These are phyloP conservation scores for Sylvilagus floridanus DNA, from an alignment of 2,797 vertebrate genomes.

Conservation along the genomic window DNA sequence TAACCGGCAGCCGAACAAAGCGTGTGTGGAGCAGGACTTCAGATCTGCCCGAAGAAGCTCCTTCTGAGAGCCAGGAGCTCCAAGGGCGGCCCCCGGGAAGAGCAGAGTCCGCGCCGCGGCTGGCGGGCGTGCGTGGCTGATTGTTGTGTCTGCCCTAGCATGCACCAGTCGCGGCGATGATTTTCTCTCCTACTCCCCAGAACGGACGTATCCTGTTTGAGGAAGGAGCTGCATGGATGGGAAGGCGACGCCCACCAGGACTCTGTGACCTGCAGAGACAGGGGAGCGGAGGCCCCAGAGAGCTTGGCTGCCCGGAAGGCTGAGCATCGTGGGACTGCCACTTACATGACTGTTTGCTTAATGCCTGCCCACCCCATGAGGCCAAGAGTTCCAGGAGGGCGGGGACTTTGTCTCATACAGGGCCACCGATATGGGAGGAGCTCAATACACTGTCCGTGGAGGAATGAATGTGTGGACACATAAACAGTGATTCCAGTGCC, in stretches of 20 bases:
- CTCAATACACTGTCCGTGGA: neutral
- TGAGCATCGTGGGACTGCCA: neutral
- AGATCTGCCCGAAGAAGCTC: neutral
- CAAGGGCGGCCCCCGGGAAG: accelerated
- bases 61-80: neutral
- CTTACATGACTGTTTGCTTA: neutral
- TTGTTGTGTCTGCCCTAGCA: neutral
- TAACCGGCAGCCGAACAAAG: neutral
- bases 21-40: neutral
- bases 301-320: neutral
- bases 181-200: neutral
- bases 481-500: neutral
- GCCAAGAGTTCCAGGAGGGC: neutral
- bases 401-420: neutral
- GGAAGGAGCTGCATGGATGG: neutral
- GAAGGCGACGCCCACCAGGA: neutral
- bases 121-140: neutral
- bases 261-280: neutral
- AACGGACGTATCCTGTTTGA: neutral
- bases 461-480: neutral
- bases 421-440: neutral
- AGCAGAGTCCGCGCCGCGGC: too few relatives aligned
- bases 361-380: neutral
- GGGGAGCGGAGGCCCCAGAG: neutral
- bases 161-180: neutral